These are phyloP conservation scores for Eonycteris spelaea DNA, from an alignment of 2,113 vertebrate genomes.

Conservation along the genomic window DNA sequence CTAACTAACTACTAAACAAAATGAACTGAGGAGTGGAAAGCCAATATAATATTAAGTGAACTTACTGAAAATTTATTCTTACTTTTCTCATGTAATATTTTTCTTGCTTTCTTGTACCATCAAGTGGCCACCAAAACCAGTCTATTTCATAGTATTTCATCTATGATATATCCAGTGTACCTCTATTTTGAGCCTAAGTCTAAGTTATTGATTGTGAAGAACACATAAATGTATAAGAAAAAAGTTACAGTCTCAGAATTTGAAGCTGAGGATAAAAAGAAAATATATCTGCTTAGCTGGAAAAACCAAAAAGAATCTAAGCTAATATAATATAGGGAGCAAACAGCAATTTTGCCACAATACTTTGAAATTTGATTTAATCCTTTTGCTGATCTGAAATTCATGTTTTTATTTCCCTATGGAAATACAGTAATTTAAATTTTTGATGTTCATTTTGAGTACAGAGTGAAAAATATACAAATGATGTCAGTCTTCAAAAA, in stretches of 20 bases:
- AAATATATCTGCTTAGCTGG: background rate
- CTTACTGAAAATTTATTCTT: background rate
- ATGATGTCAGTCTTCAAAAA: background rate
- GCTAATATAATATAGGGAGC: background rate
- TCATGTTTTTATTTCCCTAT: background rate
- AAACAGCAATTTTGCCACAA: background rate
- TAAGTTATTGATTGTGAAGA: background rate
- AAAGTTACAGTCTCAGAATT: background rate
- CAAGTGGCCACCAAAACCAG: background rate
- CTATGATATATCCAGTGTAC: background rate
- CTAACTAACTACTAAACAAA: background rate
- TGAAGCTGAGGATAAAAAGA: background rate
- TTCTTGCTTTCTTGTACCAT: background rate
- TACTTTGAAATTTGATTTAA: constrained; percentile 13
- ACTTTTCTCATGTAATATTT: background rate
- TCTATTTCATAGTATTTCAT: background rate
- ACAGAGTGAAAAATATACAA: background rate
- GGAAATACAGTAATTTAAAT: background rate
- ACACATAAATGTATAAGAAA: background rate
- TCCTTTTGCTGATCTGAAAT: background rate
- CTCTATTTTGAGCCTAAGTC: background rate
- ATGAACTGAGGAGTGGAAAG: background rate
- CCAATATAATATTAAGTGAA: background rate
- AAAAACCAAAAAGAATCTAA: background rate
- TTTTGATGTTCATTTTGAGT: background rate